These are phyloP conservation scores for Pimpla rufipes DNA, from an alignment of 2,888 invertebrate species.

Conservation along the genomic window DNA sequence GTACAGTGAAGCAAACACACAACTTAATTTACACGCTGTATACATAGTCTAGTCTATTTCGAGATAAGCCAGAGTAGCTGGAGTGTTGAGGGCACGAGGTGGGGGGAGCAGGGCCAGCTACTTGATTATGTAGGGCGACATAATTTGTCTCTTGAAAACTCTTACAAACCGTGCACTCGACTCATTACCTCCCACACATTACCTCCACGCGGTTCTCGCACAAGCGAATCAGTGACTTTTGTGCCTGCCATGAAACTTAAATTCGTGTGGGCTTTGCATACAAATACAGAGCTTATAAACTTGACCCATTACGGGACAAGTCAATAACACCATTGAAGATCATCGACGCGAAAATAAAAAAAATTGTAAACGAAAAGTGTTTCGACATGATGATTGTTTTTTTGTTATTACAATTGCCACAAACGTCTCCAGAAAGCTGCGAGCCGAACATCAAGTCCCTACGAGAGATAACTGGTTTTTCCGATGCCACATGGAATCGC, in stretches of 20 bases:
- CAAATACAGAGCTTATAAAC: background rate
- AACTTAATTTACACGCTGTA: background rate
- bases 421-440: too few species aligned
- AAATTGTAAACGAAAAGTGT: too few species aligned
- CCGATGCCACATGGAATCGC: background rate
- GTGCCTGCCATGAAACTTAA: background rate
- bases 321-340: too few species aligned
- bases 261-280: background rate
- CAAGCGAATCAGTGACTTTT: background rate
- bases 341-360: too few species aligned
- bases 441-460: background rate
- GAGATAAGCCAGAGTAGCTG: conserved; percentile 5
- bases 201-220: background rate
- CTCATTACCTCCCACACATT: conserved; percentile 23
- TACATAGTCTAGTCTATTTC: background rate
- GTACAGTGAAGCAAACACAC: background rate
- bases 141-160: conserved; percentile 48
- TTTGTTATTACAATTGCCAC: too few species aligned
- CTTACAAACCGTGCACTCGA: conserved; percentile 33
- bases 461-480: background rate
- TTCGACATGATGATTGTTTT: too few species aligned
- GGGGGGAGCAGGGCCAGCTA: background rate
- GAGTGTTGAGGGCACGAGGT: background rate
- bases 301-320: too few species aligned
- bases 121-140: conserved; percentile 40